Evolutionary conservation across 1,140 invertebrate genomes (phyloP).

Genomic region (Zaprionus ghesquierei): DNA sequence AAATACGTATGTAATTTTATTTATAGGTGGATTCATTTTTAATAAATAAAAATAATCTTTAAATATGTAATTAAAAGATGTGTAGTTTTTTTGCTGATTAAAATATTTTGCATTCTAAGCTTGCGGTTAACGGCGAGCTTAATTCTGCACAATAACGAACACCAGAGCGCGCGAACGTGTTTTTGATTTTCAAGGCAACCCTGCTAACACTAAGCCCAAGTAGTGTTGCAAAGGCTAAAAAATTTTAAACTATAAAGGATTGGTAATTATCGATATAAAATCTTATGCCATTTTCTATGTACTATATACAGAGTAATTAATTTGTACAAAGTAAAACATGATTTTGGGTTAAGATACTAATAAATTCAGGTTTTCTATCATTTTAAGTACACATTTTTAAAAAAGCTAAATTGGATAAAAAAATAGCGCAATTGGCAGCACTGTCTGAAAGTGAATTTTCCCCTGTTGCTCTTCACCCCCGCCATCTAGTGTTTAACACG

Average conservation of each 20-base stretch:
- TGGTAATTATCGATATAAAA: neutral
- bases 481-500: conserved; percentile 48
- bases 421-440: neutral
- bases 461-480: conserved; percentile 14
- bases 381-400: neutral
- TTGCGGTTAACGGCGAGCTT: neutral
- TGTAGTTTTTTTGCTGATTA: neutral
- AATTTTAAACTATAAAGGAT: neutral
- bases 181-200: conserved; percentile 23
- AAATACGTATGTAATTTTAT: conserved; percentile 46
- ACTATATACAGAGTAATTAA: neutral
- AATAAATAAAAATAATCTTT: conserved; percentile 43
- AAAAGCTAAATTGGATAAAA: neutral
- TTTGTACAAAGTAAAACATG: neutral
- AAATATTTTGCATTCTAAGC: neutral
- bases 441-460: neutral
- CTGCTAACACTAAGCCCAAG: conserved; percentile 4
- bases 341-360: neutral
- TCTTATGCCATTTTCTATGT: neutral
- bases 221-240: neutral
- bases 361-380: neutral
- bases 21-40: conserved; percentile 43
- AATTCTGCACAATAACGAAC: no score
- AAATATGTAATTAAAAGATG: conserved; percentile 27
- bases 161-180: neutral